Evolutionary conservation across 2,797 vertebrate genomes (phyloP).

Genomic region (Fratercula arctica): DNA sequence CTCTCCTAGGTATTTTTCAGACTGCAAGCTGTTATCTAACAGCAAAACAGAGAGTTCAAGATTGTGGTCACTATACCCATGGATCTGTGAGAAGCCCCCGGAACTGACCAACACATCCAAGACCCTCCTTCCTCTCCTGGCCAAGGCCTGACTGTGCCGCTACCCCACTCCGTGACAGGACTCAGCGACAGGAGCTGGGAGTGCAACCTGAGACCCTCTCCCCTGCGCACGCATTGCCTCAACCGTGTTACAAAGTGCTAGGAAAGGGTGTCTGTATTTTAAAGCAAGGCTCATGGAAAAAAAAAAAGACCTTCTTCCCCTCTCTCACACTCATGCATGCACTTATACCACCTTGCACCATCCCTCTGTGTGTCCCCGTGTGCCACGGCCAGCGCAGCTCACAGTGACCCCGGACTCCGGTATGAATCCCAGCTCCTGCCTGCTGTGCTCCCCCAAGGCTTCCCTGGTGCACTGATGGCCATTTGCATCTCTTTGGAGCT

Average conservation of each 20-base stretch:
- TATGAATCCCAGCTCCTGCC: neutral
- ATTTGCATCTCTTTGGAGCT: neutral
- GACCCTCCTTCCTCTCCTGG: neutral
- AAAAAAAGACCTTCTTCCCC: neutral
- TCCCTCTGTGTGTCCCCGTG: neutral
- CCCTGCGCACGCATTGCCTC: neutral
- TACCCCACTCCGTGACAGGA: neutral
- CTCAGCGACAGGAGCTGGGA: neutral
- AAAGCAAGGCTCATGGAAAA: neutral
- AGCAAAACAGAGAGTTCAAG: neutral
- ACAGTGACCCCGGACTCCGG: fast-evolving
- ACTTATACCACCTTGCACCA: fast-evolving
- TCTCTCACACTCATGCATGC: neutral
- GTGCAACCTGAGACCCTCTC: neutral
- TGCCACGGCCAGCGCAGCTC: fast-evolving
- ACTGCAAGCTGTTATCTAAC: neutral
- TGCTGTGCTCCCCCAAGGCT: neutral
- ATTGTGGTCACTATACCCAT: fast-evolving
- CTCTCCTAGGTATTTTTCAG: neutral
- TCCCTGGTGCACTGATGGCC: no score
- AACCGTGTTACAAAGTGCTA: neutral
- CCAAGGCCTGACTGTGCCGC: neutral
- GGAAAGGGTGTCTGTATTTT: neutral
- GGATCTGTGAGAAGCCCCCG: neutral
- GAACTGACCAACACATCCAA: neutral